A percentile compares a stretch with the other conserved stretches of the same genome.
Evolutionary conservation across 2,113 vertebrate genomes (phyloP).

Genomic region (Plestiodon gilberti): DNA sequence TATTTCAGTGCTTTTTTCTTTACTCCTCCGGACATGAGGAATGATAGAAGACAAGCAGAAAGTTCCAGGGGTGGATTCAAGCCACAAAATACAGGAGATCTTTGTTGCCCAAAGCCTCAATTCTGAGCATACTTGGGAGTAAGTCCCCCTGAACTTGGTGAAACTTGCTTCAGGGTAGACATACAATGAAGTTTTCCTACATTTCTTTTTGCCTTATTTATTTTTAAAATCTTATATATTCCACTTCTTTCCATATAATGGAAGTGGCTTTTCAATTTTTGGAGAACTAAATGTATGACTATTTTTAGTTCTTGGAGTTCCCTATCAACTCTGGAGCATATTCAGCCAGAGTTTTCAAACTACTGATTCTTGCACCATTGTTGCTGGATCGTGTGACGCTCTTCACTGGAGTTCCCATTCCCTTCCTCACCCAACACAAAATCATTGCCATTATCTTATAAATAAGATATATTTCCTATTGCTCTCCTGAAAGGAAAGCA

Average conservation of each 20-base stretch:
- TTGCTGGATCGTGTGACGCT: not conserved
- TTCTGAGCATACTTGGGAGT: not conserved
- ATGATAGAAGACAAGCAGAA: not conserved
- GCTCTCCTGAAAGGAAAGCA: too few relatives aligned
- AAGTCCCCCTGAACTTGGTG: too few relatives aligned
- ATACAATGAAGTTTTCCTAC: too few relatives aligned
- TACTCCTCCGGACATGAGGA: fast-evolving
- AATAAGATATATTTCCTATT: too few relatives aligned
- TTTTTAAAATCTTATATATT: too few relatives aligned
- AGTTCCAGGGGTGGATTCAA: not conserved
- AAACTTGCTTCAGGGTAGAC: too few relatives aligned
- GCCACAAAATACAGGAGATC: not conserved
- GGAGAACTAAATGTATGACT: too few relatives aligned
- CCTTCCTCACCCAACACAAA: not conserved
- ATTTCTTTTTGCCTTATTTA: too few relatives aligned
- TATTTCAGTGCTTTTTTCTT: not conserved
- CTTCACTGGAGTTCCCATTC: not conserved
- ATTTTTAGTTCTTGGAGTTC: too few relatives aligned
- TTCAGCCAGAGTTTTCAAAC: not conserved
- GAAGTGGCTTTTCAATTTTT: too few relatives aligned
- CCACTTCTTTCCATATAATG: too few relatives aligned
- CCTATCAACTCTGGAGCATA: not conserved
- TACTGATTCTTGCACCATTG: not conserved
- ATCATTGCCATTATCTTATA: not conserved
- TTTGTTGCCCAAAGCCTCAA: not conserved